Conservation (phyloP, 2,797 vertebrate species). For the Hypotaenidia okinawae region DNA sequence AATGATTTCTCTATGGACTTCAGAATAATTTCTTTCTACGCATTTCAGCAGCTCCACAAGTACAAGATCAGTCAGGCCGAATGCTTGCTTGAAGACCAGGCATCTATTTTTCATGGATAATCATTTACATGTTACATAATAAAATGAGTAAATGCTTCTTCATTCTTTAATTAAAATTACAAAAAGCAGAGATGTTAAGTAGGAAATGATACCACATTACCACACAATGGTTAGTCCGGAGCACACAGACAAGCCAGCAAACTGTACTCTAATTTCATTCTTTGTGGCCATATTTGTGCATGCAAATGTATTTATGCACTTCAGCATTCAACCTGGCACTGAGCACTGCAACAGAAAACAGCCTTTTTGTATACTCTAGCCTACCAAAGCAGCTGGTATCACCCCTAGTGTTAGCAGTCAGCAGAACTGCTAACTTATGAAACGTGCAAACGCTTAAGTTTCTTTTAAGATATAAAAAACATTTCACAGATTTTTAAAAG, state of each 20-base stretch:
- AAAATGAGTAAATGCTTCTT: not conserved
- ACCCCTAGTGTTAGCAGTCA: not conserved
- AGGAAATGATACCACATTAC: not conserved
- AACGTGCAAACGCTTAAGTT: not conserved
- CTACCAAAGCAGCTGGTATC: not conserved
- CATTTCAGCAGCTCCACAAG: not conserved
- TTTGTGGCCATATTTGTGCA: not conserved
- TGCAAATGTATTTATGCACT: not conserved
- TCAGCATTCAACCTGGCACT: not conserved
- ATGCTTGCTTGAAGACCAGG: not conserved
- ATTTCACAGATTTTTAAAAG: not conserved
- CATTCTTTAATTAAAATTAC: constrained; percentile 9
- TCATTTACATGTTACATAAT: not conserved
- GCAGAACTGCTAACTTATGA: not conserved
- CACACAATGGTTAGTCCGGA: not conserved
- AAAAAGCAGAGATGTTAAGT: not conserved
- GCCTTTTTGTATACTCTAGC: not conserved
- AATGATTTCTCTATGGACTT: not conserved
- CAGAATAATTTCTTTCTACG: not conserved
- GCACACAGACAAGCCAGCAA: constrained; percentile 11
- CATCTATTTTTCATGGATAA: constrained; percentile 27
- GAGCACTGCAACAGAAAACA: not conserved
- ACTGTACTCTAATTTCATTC: not conserved
- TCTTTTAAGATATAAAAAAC: not conserved
- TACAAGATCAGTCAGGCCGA: not conserved